These are phyloP conservation scores for Pocillopora grandis DNA, from an alignment of 92 coral and sea anemone species.

Conservation along the genomic window DNA sequence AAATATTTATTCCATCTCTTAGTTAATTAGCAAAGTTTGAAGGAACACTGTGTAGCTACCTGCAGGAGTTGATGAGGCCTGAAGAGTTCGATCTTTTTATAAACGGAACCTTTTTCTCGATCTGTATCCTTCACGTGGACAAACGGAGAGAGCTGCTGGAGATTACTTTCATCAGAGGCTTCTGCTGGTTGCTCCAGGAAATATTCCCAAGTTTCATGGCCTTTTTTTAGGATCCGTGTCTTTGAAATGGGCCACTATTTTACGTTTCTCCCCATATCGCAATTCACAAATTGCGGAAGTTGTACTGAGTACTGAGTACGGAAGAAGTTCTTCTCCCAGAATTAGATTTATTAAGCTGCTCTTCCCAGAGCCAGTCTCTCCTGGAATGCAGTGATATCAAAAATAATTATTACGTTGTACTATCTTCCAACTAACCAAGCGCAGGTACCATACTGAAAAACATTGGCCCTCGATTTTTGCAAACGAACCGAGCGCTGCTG, in stretches of 20 bases:
- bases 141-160: conserved; percentile 45
- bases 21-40: no score
- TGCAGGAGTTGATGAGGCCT: conserved; percentile 57
- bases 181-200: neutral
- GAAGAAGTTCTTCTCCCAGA: conserved; percentile 61
- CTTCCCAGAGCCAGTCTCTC: conserved; percentile 58
- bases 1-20: no score
- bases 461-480: no score
- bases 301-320: conserved; percentile 44
- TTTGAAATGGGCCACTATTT: conserved; percentile 42
- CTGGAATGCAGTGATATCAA: conserved; percentile 5
- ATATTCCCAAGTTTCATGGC: neutral
- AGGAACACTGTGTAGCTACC: conserved; percentile 16
- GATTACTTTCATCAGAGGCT: conserved; percentile 1
- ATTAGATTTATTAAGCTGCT: conserved; percentile 60
- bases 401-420: neutral
- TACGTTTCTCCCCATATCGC: conserved; percentile 36
- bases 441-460: neutral
- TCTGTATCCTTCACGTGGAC: conserved; percentile 33
- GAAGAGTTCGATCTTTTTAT: conserved; percentile 45
- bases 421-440: no score
- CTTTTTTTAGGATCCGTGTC: conserved; percentile 19
- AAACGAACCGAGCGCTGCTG: no score
- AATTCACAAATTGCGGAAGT: conserved; percentile 60
- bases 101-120: conserved; percentile 35